phyloP scores from a whole-genome alignment of 2,797 vertebrate genomes.

The Typhlichthys subterraneus region DNA sequence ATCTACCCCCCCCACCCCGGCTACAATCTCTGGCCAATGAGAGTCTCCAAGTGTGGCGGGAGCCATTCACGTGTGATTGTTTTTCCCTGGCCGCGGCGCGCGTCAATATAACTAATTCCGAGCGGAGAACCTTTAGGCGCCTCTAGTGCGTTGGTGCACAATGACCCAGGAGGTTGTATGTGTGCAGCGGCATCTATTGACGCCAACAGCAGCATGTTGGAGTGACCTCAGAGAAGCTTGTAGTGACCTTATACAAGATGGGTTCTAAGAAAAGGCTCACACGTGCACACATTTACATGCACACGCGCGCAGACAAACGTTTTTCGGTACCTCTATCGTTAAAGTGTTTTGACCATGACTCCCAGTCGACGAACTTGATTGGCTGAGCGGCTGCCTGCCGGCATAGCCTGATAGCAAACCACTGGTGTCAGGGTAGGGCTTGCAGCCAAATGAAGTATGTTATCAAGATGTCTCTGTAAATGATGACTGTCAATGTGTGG shows the following conservation, averaged over 20 bases:
- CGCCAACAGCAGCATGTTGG: conserved; percentile 38
- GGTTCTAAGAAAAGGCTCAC: conserved; percentile 11
- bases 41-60: conserved; percentile 11
- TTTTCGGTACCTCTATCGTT: background rate
- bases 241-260: conserved; percentile 31
- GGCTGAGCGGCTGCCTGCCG: background rate
- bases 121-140: no score
- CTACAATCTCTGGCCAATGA: conserved; percentile 20
- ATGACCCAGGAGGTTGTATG: conserved; percentile 15
- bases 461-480: no score
- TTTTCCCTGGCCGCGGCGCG: no score
- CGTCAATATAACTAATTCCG: no score
- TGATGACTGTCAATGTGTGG: no score
- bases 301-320: conserved; percentile 1
- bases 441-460: conserved; percentile 16
- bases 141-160: no score
- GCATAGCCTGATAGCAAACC: conserved; percentile 10
- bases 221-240: conserved; percentile 32
- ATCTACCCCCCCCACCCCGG: background rate
- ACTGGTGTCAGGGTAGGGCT: conserved; percentile 25
- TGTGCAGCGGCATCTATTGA: conserved; percentile 37
- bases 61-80: conserved; percentile 24
- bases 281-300: conserved; percentile 21
- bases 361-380: no score
- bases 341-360: no score